Evolutionary conservation across 2,888 invertebrate species (phyloP).

Genomic region (Pyralis farinalis): DNA sequence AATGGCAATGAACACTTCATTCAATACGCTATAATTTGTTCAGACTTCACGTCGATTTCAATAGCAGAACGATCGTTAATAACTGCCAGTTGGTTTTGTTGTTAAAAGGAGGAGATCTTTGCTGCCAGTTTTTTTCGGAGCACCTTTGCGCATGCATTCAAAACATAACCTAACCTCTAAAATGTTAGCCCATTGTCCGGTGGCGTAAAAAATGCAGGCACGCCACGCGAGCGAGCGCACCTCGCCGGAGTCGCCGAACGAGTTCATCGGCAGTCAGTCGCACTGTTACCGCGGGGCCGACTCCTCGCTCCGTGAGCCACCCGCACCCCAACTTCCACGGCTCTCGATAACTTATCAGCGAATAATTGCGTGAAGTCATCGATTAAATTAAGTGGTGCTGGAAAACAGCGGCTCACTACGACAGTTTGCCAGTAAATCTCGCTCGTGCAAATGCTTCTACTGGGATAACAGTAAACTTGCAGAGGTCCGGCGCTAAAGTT

Average conservation of each 20-base stretch:
- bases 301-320: constrained; percentile 44
- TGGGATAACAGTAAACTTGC: constrained; percentile 26
- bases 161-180: constrained; percentile 77
- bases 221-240: constrained; percentile 25
- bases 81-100: constrained; percentile 1
- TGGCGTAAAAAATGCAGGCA: constrained; percentile 66
- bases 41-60: not conserved
- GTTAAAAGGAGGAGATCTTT: constrained; percentile 3
- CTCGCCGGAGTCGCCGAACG: constrained; percentile 12
- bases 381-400: constrained; percentile 57
- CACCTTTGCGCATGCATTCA: constrained; percentile 34
- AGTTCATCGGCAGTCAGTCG: constrained; percentile 39
- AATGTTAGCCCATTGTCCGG: constrained; percentile 55
- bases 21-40: not conserved
- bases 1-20: constrained; percentile 23
- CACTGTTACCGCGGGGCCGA: constrained; percentile 44
- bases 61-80: not conserved
- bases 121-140: constrained; percentile 6
- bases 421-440: constrained; percentile 10
- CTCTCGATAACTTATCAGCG: constrained; percentile 72
- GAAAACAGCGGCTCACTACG: constrained; percentile 15
- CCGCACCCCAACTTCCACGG: constrained; percentile 23
- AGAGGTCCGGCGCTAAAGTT: constrained; percentile 40
- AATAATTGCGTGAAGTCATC: constrained; percentile 76
- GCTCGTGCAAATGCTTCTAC: not conserved